Conservation (phyloP, 2,888 invertebrate genomes). For the Callinectes sapidus region DNA sequence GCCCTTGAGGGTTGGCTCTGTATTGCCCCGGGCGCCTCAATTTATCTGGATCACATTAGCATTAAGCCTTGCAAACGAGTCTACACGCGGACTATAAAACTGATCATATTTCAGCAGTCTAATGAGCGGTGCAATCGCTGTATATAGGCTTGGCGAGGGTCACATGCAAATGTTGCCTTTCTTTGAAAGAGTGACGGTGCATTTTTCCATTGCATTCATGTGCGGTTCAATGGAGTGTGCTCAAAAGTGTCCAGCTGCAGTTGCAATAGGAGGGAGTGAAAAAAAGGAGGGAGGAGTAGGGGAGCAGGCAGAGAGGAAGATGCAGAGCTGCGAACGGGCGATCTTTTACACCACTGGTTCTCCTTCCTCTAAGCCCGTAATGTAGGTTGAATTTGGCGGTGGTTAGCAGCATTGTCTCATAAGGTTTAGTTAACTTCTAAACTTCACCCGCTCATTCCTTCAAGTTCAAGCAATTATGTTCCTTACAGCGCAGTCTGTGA, state of each 20-base stretch:
- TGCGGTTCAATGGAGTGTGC: constrained; percentile 50
- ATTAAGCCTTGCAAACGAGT: constrained; percentile 69
- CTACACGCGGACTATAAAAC: constrained; percentile 65
- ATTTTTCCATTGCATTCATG: constrained; percentile 56
- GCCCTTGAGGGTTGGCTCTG: constrained; percentile 36
- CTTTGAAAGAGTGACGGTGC: constrained; percentile 55
- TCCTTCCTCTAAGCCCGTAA: constrained; percentile 46
- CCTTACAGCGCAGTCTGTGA: constrained; percentile 39
- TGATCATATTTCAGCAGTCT: constrained; percentile 68
- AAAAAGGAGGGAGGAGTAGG: neutral
- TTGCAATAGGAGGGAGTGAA: constrained; percentile 35
- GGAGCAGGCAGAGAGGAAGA: neutral
- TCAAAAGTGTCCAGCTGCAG: constrained; percentile 40
- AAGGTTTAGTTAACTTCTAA: constrained; percentile 67
- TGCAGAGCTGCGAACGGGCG: neutral
- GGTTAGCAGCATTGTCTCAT: constrained; percentile 62
- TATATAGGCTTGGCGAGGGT: constrained; percentile 58
- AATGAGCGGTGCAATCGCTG: constrained; percentile 67
- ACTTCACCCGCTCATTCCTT: constrained; percentile 53
- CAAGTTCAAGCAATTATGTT: constrained; percentile 54
- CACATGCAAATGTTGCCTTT: constrained; percentile 65
- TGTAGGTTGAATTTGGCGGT: constrained; percentile 58
- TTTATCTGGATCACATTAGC: constrained; percentile 70
- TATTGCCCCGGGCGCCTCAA: constrained; percentile 54
- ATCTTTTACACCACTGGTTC: constrained; percentile 49